Evolutionary conservation across 2,113 vertebrate species (phyloP).

Genomic region (Zosterops borbonicus): DNA sequence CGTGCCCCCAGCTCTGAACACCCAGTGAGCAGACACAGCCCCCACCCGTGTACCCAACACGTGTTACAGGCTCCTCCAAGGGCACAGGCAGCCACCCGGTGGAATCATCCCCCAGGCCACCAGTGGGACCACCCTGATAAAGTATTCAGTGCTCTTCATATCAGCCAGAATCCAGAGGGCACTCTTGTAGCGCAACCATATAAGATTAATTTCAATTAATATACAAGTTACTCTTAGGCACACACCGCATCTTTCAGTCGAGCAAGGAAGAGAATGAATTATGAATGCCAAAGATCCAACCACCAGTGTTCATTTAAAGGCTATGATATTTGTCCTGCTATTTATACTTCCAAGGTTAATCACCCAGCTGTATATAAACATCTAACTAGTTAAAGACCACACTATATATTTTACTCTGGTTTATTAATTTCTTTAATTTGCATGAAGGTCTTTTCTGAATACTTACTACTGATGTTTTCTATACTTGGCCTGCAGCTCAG

Average conservation of each 20-base stretch:
- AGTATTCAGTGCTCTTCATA: background rate
- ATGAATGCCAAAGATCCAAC: background rate
- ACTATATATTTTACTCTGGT: background rate
- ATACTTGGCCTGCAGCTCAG: background rate
- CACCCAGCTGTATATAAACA: background rate
- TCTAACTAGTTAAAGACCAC: background rate
- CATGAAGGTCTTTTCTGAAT: background rate
- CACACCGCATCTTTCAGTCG: background rate
- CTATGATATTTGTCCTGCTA: background rate
- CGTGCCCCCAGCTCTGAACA: background rate
- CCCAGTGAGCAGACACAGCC: fast-evolving
- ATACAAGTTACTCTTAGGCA: background rate
- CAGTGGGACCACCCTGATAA: background rate
- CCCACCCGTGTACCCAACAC: fast-evolving
- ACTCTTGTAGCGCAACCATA: background rate
- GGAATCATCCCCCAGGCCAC: background rate
- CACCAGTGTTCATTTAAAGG: background rate
- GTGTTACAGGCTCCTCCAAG: background rate
- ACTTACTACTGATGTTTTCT: background rate
- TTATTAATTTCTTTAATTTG: background rate
- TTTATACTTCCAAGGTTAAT: background rate
- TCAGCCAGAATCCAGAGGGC: background rate
- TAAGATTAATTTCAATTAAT: background rate
- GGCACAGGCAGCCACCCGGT: background rate
- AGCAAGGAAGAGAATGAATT: background rate